Percentiles rank a stretch among this genome's conserved stretches.
phyloP scores from a whole-genome alignment of 2,888 invertebrate genomes.

The Parascotia fuliginaria region DNA sequence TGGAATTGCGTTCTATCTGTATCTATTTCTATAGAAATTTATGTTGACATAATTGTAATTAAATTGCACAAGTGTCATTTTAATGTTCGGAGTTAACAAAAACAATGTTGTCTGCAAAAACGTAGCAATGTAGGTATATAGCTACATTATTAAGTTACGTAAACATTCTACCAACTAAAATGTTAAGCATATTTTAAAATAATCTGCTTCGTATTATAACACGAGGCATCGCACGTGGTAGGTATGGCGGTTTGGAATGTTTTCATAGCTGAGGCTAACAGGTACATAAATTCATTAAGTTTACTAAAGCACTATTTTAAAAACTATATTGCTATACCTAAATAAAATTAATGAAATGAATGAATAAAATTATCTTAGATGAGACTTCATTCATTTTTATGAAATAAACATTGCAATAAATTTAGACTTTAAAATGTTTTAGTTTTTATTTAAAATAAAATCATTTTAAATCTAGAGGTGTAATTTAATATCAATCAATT shows the following conservation, averaged over 20 bases:
- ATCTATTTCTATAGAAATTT: neutral
- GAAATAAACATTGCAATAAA: too few species aligned
- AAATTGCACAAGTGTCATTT: neutral
- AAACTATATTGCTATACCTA: too few species aligned
- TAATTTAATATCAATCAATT: too few species aligned
- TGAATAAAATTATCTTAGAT: too few species aligned
- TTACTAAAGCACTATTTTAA: neutral
- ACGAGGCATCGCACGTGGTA: constrained; percentile 21
- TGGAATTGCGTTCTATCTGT: neutral
- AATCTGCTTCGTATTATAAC: neutral
- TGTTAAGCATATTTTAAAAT: neutral
- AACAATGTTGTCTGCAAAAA: neutral
- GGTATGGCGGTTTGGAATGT: constrained; percentile 2
- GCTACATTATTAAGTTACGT: neutral
- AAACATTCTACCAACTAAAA: neutral
- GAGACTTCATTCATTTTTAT: too few species aligned
- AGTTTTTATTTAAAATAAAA: too few species aligned
- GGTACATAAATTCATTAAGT: neutral
- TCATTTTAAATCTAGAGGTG: too few species aligned
- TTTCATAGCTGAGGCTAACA: neutral
- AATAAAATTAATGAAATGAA: too few species aligned
- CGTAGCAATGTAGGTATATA: neutral
- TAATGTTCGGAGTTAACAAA: neutral
- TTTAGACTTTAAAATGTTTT: too few species aligned
- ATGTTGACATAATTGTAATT: neutral